Conservation (phyloP, 2,888 invertebrate genomes). For the Ashinkailepas kermadecensis region DNA sequence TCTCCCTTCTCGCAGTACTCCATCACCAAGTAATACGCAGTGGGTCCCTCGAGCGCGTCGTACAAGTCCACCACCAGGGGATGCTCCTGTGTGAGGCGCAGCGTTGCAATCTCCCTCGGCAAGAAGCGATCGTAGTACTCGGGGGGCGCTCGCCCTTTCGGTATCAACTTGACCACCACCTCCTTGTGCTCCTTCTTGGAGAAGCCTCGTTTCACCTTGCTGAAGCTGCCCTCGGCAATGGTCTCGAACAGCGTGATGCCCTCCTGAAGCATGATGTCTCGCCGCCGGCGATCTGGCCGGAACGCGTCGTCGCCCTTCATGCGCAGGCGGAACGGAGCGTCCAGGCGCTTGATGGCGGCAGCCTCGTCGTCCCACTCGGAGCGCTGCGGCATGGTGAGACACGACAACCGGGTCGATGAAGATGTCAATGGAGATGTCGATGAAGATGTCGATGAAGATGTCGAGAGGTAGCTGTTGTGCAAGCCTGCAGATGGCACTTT, state of each 20-base stretch:
- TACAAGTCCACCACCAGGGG: slow-evolving; percentile 16
- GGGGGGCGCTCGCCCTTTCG: not conserved
- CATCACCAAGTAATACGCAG: slow-evolving; percentile 7
- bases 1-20: slow-evolving; percentile 11
- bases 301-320: slow-evolving; percentile 12
- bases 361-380: not conserved
- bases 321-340: not conserved
- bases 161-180: not conserved
- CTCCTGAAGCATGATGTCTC: not conserved
- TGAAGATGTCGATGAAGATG: too few species aligned
- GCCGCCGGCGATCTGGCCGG: not conserved
- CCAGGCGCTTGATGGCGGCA: not conserved
- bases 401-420: too few species aligned
- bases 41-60: not conserved
- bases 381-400: not conserved
- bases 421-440: too few species aligned
- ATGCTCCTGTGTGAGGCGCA: slow-evolving; percentile 7
- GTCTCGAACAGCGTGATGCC: not conserved
- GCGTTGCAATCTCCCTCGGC: slow-evolving; percentile 8
- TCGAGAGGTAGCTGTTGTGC: too few species aligned
- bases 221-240: slow-evolving; percentile 19
- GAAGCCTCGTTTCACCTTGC: not conserved
- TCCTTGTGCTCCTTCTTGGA: not conserved
- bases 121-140: not conserved
- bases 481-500: too few species aligned